These are phyloP conservation scores for Stenolophus ochropezus DNA, from an alignment of 2,888 invertebrate species.

Conservation along the genomic window DNA sequence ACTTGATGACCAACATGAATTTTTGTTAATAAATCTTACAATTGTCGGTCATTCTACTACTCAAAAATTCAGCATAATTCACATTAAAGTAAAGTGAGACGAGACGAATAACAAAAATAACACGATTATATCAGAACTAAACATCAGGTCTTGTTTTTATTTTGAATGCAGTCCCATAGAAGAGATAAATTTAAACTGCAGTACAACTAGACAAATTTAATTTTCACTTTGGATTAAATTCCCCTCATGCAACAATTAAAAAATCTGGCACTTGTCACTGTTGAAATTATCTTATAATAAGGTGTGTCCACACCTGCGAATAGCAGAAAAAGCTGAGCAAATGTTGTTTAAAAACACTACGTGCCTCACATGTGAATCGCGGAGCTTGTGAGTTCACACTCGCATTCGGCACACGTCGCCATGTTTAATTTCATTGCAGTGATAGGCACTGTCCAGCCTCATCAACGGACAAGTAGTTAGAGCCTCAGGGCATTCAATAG, in stretches of 20 bases:
- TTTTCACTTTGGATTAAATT: neutral
- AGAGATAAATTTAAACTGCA: too few species aligned
- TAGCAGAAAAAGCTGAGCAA: slow-evolving; percentile 32
- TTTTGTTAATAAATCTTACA: too few species aligned
- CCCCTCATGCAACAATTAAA: neutral
- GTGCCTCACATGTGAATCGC: neutral
- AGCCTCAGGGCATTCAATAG: neutral
- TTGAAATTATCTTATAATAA: slow-evolving; percentile 36
- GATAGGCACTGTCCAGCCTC: slow-evolving; percentile 32
- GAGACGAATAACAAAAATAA: too few species aligned
- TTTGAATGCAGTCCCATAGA: too few species aligned
- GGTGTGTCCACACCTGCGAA: slow-evolving; percentile 38
- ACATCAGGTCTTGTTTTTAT: too few species aligned
- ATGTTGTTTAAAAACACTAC: slow-evolving; percentile 39
- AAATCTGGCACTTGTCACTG: neutral
- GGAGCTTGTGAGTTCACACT: neutral
- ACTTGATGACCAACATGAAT: too few species aligned
- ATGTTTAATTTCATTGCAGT: slow-evolving; percentile 36
- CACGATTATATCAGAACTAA: too few species aligned
- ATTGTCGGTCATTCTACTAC: too few species aligned
- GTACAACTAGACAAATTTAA: too few species aligned
- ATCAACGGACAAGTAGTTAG: neutral
- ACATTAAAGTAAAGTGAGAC: too few species aligned
- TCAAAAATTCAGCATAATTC: too few species aligned
- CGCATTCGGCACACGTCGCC: slow-evolving; percentile 19